Conservation (phyloP, 2,888 invertebrate genomes). For the Hyposoter didymator region DNA sequence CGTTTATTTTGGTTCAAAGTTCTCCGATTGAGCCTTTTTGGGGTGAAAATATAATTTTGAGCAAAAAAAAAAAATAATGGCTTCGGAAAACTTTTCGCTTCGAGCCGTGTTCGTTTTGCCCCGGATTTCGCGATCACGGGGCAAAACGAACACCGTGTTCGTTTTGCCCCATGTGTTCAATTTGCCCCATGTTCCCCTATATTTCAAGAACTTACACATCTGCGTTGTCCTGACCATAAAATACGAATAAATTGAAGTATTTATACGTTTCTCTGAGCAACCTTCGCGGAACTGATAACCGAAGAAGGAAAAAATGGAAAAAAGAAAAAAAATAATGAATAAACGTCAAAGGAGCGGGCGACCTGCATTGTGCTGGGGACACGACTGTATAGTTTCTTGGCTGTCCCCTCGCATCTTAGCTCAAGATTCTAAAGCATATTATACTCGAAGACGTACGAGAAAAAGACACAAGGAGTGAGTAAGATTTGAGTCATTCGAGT, state of each 20-base stretch:
- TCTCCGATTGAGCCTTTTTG: too few relatives aligned
- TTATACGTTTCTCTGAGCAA: constrained; percentile 56
- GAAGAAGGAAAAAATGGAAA: constrained; percentile 26
- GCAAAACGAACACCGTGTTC: too few relatives aligned
- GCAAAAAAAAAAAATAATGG: too few relatives aligned
- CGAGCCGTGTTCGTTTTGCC: too few relatives aligned
- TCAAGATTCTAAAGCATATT: constrained; percentile 25
- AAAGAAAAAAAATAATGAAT: neutral
- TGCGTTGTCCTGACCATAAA: constrained; percentile 51
- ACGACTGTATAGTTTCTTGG: constrained; percentile 13
- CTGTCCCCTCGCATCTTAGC: constrained; percentile 21
- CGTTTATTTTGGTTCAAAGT: too few relatives aligned
- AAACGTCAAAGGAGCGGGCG: constrained; percentile 56
- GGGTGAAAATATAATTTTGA: too few relatives aligned
- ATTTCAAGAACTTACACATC: constrained; percentile 17
- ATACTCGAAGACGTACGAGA: constrained; percentile 16
- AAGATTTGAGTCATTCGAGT: constrained; percentile 54
- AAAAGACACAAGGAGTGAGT: constrained; percentile 32
- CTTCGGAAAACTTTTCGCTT: too few relatives aligned
- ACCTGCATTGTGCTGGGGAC: constrained; percentile 54
- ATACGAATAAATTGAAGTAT: constrained; percentile 61
- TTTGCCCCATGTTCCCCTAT: too few relatives aligned
- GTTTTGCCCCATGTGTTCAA: too few relatives aligned
- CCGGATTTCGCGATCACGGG: too few relatives aligned
- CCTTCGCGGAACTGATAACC: constrained; percentile 47